These are phyloP conservation scores for Gobius niger DNA, from an alignment of 2,113 vertebrate species.

Conservation along the genomic window DNA sequence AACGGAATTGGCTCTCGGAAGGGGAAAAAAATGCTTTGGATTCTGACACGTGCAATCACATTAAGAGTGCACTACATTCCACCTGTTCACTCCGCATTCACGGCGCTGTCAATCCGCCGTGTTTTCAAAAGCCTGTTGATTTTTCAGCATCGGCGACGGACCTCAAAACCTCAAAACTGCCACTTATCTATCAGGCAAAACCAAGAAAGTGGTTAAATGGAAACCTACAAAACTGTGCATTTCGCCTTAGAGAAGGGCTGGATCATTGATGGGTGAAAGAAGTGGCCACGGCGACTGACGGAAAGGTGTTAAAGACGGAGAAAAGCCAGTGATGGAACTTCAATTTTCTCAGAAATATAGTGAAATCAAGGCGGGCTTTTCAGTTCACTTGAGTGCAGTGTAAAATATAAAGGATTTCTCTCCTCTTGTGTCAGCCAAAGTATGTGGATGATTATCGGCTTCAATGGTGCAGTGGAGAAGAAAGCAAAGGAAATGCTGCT, in stretches of 20 bases:
- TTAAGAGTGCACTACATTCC: constrained; percentile 47
- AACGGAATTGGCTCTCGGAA: constrained; percentile 44
- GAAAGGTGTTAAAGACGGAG: constrained; percentile 34
- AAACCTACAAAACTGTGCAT: constrained; percentile 26
- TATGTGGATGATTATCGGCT: constrained; percentile 10
- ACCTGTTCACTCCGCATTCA: constrained; percentile 44
- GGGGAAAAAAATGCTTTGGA: constrained; percentile 40
- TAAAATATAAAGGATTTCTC: constrained; percentile 5
- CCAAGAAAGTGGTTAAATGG: constrained; percentile 15
- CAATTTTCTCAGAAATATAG: constrained; percentile 7
- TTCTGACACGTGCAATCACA: constrained; percentile 61
- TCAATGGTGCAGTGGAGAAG: constrained; percentile 10
- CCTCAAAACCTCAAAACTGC: constrained; percentile 19
- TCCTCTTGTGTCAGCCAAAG: constrained; percentile 16
- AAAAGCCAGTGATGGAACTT: constrained; percentile 22
- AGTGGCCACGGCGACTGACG: constrained; percentile 12
- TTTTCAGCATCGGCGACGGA: constrained; percentile 43
- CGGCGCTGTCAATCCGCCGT: constrained; percentile 48
- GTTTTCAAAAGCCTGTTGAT: constrained; percentile 64
- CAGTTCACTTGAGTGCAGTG: constrained; percentile 13
- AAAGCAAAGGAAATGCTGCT: constrained; percentile 3
- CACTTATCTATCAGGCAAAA: constrained; percentile 39
- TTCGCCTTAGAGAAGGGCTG: constrained; percentile 6
- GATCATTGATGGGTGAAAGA: constrained; percentile 30
- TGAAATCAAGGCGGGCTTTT: constrained; percentile 32